A percentile compares a stretch with the other conserved stretches of the same genome.
Conservation (phyloP, 2,113 vertebrate species). For the Hippocampus zosterae region DNA sequence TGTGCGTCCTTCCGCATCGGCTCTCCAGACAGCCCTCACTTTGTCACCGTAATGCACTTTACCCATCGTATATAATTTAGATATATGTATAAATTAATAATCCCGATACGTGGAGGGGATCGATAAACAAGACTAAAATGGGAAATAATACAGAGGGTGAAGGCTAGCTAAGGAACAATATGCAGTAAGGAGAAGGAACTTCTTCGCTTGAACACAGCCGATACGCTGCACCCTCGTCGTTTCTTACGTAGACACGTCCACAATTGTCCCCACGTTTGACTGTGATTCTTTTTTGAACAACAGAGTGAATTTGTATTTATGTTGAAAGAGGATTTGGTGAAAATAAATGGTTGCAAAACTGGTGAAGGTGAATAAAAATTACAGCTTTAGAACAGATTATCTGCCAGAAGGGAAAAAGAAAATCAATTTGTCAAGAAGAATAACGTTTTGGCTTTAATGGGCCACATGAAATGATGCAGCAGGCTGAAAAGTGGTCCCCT, state of each 20-base stretch:
- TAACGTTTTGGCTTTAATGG: background rate
- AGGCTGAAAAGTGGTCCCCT: too few species aligned
- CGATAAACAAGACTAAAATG: background rate
- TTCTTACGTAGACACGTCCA: too few species aligned
- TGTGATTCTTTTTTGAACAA: background rate
- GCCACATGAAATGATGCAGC: background rate
- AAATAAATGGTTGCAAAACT: background rate
- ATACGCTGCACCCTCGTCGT: background rate
- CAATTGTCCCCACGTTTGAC: too few species aligned
- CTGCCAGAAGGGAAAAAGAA: background rate
- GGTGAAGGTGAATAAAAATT: background rate
- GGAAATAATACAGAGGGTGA: background rate
- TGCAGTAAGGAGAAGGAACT: background rate
- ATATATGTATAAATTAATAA: background rate
- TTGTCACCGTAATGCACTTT: background rate
- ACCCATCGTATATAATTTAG: background rate
- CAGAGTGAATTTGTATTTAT: background rate
- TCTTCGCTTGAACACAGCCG: background rate
- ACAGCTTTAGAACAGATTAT: background rate
- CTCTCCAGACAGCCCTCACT: background rate
- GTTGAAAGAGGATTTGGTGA: background rate
- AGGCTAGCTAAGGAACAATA: background rate
- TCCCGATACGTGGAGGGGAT: background rate
- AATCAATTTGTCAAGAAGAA: background rate
- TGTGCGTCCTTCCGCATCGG: constrained; percentile 17